A percentile compares a stretch with the other conserved stretches of the same genome.
phyloP scores from a whole-genome alignment of 1,140 invertebrate species.

The Danaus melanippus region DNA sequence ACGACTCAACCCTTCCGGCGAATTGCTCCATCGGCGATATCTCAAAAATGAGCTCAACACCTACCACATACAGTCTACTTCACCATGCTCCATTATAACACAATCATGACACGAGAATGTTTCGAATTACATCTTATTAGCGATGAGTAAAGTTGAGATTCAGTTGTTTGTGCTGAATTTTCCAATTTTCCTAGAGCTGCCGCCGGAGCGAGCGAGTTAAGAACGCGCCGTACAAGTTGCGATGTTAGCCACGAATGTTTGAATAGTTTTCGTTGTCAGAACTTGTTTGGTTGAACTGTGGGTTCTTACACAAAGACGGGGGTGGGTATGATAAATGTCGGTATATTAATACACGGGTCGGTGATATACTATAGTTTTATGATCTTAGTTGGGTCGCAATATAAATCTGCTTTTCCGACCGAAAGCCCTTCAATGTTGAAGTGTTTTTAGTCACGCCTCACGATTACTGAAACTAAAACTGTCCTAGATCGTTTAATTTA shows the following conservation, averaged over 20 bases:
- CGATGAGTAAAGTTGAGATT: constrained; percentile 29
- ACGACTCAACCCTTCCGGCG: constrained; percentile 67
- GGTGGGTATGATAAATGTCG: constrained; percentile 61
- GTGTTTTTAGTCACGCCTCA: constrained; percentile 19
- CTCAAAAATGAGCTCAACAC: constrained; percentile 30
- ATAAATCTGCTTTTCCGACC: constrained; percentile 64
- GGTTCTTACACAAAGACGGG: constrained; percentile 66
- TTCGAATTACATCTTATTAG: constrained; percentile 24
- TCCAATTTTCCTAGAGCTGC: constrained; percentile 66
- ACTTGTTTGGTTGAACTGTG: constrained; percentile 57
- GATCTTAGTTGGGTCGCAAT: constrained; percentile 67
- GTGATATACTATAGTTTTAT: constrained; percentile 62
- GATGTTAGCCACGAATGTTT: constrained; percentile 58
- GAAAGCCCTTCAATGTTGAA: constrained; percentile 29
- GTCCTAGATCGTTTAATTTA: no score
- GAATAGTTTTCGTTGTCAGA: constrained; percentile 60
- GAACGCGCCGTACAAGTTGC: constrained; percentile 65
- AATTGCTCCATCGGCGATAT: constrained; percentile 34
- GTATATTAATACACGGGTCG: constrained; percentile 56
- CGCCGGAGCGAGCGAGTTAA: constrained; percentile 64
- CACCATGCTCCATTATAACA: constrained; percentile 18
- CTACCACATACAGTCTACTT: constrained; percentile 26
- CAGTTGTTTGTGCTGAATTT: constrained; percentile 25
- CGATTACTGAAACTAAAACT: neutral
- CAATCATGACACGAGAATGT: constrained; percentile 23